A percentile compares a stretch with the other conserved stretches of the same genome.
These are phyloP conservation scores for Cladopsammia gracilis DNA, from an alignment of 64 coral and sea anemone genomes.

Conservation along the genomic window DNA sequence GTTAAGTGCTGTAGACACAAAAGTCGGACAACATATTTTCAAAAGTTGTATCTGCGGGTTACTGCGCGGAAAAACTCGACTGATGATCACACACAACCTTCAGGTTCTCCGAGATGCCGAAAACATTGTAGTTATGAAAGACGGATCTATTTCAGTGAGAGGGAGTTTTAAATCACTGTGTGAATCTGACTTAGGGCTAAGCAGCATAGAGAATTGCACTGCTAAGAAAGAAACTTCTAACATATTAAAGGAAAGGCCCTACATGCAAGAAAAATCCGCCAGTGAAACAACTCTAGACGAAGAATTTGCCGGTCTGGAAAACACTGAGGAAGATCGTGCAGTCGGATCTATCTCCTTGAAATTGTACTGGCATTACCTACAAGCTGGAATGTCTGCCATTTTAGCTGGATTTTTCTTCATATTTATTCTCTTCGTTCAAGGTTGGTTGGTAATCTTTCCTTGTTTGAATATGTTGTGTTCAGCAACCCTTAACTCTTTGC, in stretches of 20 bases:
- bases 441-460: not conserved
- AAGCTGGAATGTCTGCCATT: not conserved
- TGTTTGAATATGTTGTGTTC: too few species aligned
- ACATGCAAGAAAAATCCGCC: not conserved
- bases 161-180: not conserved
- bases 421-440: not conserved
- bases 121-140: too few species aligned
- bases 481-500: too few species aligned
- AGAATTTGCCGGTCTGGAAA: not conserved
- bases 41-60: not conserved
- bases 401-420: not conserved
- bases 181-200: not conserved
- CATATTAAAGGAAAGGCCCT: not conserved
- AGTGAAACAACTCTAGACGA: not conserved
- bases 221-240: not conserved
- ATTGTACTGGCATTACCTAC: not conserved
- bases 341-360: not conserved
- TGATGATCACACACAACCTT: too few species aligned
- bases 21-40: not conserved
- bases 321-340: not conserved
- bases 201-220: not conserved
- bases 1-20: too few species aligned
- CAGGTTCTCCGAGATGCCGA: too few species aligned
- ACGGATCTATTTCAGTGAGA: too few species aligned
- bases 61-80: not conserved